Percentiles rank a stretch among this genome's conserved stretches.
Conservation (phyloP, 1,140 invertebrate genomes). For the Bombus huntii region DNA sequence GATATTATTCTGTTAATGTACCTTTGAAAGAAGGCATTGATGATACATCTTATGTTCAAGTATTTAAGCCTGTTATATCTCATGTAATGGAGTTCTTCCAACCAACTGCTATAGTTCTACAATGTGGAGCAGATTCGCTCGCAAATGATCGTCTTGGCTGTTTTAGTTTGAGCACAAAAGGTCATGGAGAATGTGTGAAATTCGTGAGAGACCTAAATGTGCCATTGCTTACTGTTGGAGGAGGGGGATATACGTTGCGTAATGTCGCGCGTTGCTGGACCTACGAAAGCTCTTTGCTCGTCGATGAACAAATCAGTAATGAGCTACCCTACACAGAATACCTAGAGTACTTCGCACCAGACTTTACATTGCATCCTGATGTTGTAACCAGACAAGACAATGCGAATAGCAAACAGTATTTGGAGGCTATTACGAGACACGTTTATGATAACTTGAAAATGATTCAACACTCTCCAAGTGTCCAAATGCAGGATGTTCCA, state of each 20-base stretch:
- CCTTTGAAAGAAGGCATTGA: conserved; percentile 98
- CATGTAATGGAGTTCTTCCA: conserved; percentile 98
- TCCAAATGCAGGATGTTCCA: conserved; percentile 97
- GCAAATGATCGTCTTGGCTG: conserved; percentile 96
- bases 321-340: conserved; percentile 97
- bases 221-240: conserved; percentile 97
- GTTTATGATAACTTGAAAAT: conserved; percentile 94
- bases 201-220: conserved; percentile 97
- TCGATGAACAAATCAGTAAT: conserved; percentile 95
- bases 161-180: conserved; percentile 94
- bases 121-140: conserved; percentile 99
- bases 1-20: conserved; percentile 98
- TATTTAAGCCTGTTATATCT: conserved; percentile 97
- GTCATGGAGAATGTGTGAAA: conserved; percentile 98
- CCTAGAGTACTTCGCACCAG: conserved; percentile 97
- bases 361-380: conserved; percentile 96
- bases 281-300: conserved; percentile 97
- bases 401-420: conserved; percentile 95
- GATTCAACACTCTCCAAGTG: conserved; percentile 94
- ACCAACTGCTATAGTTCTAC: conserved; percentile 98
- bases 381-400: conserved; percentile 93
- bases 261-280: conserved; percentile 99
- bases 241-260: conserved; percentile 97
- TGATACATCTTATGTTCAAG: conserved; percentile 95
- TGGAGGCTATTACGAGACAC: conserved; percentile 92